These are phyloP conservation scores for Hippocampus comes DNA, from an alignment of 2,113 vertebrate genomes.

Conservation along the genomic window DNA sequence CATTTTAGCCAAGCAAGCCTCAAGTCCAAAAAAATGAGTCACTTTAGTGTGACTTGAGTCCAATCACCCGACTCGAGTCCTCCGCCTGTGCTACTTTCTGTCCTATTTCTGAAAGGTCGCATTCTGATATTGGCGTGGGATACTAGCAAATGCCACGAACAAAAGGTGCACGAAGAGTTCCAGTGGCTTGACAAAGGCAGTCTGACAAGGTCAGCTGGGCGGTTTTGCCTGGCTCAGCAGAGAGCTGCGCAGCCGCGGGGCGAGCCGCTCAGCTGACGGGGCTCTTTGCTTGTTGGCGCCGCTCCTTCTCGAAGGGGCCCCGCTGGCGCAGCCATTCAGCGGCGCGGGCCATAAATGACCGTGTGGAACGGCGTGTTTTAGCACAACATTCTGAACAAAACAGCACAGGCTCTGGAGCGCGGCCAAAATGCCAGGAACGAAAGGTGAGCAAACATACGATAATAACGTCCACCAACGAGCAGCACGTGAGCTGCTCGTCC, in stretches of 20 bases:
- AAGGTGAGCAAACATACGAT: slow-evolving; percentile 57
- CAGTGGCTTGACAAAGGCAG: slow-evolving; percentile 61
- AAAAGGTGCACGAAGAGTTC: slow-evolving; percentile 48
- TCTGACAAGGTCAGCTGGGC: slow-evolving; percentile 60
- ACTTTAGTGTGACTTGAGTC: neutral
- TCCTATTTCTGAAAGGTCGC: neutral
- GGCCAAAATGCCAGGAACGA: slow-evolving; percentile 77
- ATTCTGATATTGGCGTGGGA: neutral
- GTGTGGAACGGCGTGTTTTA: slow-evolving; percentile 39
- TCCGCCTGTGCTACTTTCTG: neutral
- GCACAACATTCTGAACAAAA: slow-evolving; percentile 59
- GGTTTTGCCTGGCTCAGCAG: slow-evolving; percentile 76
- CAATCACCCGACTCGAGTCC: neutral
- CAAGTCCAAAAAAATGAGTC: neutral
- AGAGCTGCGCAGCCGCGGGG: slow-evolving; percentile 43
- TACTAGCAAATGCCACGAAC: slow-evolving; percentile 39
- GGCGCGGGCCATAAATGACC: slow-evolving; percentile 71
- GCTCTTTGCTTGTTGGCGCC: slow-evolving; percentile 73
- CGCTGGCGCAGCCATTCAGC: slow-evolving; percentile 60
- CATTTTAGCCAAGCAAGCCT: neutral
- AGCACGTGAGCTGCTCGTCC: neutral
- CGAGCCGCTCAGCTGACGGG: slow-evolving; percentile 69
- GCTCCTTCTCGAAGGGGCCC: slow-evolving; percentile 74
- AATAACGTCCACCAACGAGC: neutral
- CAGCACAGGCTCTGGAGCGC: slow-evolving; percentile 52